phyloP scores from a whole-genome alignment of 30 jellyfish, hydroid and myxozoan species.

The Chrysaora quinquecirrha region DNA sequence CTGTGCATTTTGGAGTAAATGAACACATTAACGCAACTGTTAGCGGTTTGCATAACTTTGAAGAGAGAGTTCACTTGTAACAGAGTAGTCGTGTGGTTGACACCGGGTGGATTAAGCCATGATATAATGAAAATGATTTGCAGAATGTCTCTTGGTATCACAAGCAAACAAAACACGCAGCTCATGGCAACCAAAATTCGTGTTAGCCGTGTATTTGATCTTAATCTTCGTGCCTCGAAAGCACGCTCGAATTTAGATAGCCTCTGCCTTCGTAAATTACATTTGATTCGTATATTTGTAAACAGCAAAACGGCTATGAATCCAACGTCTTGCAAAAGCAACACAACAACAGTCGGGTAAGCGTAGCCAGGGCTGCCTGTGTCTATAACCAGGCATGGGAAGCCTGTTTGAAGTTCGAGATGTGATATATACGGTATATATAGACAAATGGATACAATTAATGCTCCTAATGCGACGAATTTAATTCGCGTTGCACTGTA shows the following conservation, averaged over 20 bases:
- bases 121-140: slow-evolving; percentile 62
- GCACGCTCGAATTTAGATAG: slow-evolving; percentile 41
- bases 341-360: slow-evolving; percentile 52
- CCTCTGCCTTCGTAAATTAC: slow-evolving; percentile 30
- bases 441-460: slow-evolving; percentile 46
- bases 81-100: slow-evolving; percentile 27
- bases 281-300: slow-evolving; percentile 64
- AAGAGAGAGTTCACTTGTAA: slow-evolving; percentile 58
- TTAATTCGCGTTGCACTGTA: slow-evolving; percentile 53
- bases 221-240: slow-evolving; percentile 32
- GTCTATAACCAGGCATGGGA: slow-evolving; percentile 41
- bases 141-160: slow-evolving; percentile 87
- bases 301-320: slow-evolving; percentile 60
- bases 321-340: slow-evolving; percentile 70
- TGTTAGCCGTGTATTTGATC: slow-evolving; percentile 61
- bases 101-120: slow-evolving; percentile 78
- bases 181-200: slow-evolving; percentile 79
- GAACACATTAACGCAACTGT: slow-evolving; percentile 91
- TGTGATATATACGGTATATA: slow-evolving; percentile 54
- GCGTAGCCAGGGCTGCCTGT: slow-evolving; percentile 49
- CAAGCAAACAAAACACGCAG: slow-evolving; percentile 73
- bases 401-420: neutral
- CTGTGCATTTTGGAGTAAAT: slow-evolving; percentile 87
- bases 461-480: slow-evolving; percentile 41
- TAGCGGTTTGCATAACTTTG: slow-evolving; percentile 87